Base-by-base conservation (phyloP, 2,113 vertebrate species). In the Poicephalus gulielmi region DNA sequence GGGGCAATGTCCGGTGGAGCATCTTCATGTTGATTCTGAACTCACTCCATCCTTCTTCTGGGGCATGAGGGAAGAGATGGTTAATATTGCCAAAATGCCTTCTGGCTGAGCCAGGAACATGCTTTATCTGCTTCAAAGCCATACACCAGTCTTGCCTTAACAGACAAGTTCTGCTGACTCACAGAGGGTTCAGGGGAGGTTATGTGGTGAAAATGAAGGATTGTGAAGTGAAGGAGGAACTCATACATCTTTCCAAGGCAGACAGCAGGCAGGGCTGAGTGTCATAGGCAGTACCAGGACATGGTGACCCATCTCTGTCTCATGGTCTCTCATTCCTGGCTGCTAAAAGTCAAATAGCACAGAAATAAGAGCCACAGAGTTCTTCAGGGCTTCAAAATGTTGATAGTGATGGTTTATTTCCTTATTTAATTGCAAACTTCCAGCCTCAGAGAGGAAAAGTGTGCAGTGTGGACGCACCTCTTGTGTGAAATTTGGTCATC, bases 281-380 rank as follows among this genome's bases (percentile, higher is more conserved):
- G 67, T 41, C 43, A 41, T 19, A 44, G 80, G 70, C 68, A 3
- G 50, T 41, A 25, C n/a, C 18, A 82, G 92, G 67, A 66, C 10
- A 2, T 3, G 8, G 9, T 62, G 86, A 94, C 90, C 92, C 78
- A 25, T 43, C 67, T 52, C 74, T 85, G 59, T 47, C 35, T 63
- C 0, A 0, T 22, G 35, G 13, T 55, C 16, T 59, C 41, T 71
- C 16, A 6, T 33, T 76, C n/a, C 64, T 87, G 22, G 4, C 17
- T 28, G 24, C 68, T 46, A 49, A 71, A 67, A 44, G 57, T 35
- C 9, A 86, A 82, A 64, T 12, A 8, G 3, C 49, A 14, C 0
- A n/a, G 85, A 53, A 74, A 55, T 25, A 74, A 79, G 31, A 78
- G 28, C 6, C 25, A 10, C 31, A 27, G 37, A 89, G n/a, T 4